Evolutionary conservation across 2,888 invertebrate species (phyloP), one percentile per base, ranked within the genome.

Genomic region (Saturnia pavonia): DNA sequence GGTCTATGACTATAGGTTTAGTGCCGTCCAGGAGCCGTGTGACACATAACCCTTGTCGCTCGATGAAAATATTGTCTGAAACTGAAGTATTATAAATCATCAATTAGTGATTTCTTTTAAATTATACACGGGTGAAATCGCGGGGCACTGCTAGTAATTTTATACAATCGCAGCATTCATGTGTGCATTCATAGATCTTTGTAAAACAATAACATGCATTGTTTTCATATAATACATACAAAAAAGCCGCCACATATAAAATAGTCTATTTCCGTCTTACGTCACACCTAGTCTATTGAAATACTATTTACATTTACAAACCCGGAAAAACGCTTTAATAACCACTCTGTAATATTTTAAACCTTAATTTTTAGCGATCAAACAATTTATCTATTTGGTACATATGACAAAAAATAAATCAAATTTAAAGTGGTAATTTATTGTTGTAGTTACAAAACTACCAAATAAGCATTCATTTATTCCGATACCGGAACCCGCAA

Each of bases 401-500:
- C 25, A 27, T 60, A 25, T 60, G 27, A 27, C 57, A 60, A 60
- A 60, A 60, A 60, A 60, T 12, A 25, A 60, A 65, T 65, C 34
- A 40, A 65, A 40, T 65, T 34, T 40, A 65, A 65, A 65, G 14
- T 65, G 40, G 40, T 65, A 65, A 40, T 65, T 60, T 60, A 60
- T 27, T 65, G 40, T 63, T 63, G 63, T 27, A 63, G 63, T 27
- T 65, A 40, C 40, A 65, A 65, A 40, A 65, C 8, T 65, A 40
- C 2, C 40, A 65, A 65, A 65, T 65, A 40, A 65, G 65, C 40
- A 65, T n/a, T 65, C 65, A 65, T 65, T 65, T 40, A 65, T 65
- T 40, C 40, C n/a, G n/a, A 65, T 65, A 40, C 65, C 65, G 65
- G 65, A 65, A 65, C 40, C n/a, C 65, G 65, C 65, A 65, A 40